These are phyloP conservation scores for Trichonephila clavata DNA, from an alignment of 1,140 invertebrate species.

Conservation along the genomic window DNA sequence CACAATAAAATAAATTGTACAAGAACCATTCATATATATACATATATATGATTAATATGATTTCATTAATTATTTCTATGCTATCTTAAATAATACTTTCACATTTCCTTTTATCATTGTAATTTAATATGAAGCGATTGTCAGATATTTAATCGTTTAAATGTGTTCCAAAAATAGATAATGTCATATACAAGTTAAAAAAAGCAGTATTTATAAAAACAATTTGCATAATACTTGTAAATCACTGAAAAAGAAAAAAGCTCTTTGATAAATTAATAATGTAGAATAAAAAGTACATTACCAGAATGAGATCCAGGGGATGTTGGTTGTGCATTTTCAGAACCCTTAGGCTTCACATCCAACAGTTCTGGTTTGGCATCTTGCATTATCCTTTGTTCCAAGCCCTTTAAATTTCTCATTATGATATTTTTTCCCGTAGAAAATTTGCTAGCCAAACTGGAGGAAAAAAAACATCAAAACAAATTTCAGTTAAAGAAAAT, in stretches of 20 bases:
- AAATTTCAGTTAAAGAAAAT: too few relatives aligned
- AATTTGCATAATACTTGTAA: background rate
- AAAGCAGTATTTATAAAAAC: too few relatives aligned
- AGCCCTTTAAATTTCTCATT: slow-evolving; percentile 70
- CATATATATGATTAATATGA: too few relatives aligned
- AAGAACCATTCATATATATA: too few relatives aligned
- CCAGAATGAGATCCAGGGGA: slow-evolving; percentile 70
- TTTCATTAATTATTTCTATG: too few relatives aligned
- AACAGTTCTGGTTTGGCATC: slow-evolving; percentile 67
- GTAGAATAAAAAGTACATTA: background rate
- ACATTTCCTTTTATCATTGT: too few relatives aligned
- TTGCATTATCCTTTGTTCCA: slow-evolving; percentile 65
- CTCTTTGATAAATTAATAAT: background rate
- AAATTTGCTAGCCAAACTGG: slow-evolving; percentile 72
- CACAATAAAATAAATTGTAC: too few relatives aligned
- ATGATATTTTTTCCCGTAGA: slow-evolving; percentile 72
- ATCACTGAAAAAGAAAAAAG: background rate
- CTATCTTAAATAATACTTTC: too few relatives aligned
- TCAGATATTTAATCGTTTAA: too few relatives aligned
- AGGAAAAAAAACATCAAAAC: background rate
- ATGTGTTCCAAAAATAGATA: too few relatives aligned
- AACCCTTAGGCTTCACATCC: slow-evolving; percentile 68
- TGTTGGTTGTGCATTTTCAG: background rate
- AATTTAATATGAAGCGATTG: too few relatives aligned
- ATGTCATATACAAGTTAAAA: too few relatives aligned